Conservation (phyloP, 2,113 vertebrate species). For the Bubo scandiacus region DNA sequence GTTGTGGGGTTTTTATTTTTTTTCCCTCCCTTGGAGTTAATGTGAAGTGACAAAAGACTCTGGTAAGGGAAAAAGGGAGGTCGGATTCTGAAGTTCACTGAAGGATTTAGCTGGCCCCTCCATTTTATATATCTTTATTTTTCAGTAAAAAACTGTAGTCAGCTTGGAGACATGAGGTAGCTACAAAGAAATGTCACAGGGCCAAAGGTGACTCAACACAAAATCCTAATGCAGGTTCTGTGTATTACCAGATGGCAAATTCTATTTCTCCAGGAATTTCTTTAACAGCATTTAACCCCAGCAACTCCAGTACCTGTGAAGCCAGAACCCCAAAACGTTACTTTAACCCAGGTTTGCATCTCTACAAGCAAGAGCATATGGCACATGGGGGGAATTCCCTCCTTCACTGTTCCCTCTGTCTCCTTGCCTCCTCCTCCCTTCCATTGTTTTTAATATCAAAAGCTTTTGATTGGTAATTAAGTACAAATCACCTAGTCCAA, state of each 20-base stretch:
- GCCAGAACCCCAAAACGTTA: background rate
- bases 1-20: background rate
- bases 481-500: background rate
- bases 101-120: background rate
- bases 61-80: background rate
- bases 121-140: background rate
- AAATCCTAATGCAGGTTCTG: background rate
- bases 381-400: no score
- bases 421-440: background rate
- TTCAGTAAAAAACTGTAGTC: background rate
- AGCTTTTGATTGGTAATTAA: constrained; percentile 27
- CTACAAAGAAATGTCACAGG: background rate
- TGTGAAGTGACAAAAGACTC: background rate
- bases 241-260: background rate
- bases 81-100: background rate
- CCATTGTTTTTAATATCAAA: background rate
- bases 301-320: background rate
- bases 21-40: background rate
- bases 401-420: background rate
- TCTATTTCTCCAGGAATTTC: background rate
- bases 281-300: background rate
- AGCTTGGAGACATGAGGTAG: background rate
- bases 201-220: background rate
- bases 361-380: rapidly evolving
- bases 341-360: background rate